Evolutionary conservation across 2,888 invertebrate species (phyloP).

Genomic region (Chalcis sispes): DNA sequence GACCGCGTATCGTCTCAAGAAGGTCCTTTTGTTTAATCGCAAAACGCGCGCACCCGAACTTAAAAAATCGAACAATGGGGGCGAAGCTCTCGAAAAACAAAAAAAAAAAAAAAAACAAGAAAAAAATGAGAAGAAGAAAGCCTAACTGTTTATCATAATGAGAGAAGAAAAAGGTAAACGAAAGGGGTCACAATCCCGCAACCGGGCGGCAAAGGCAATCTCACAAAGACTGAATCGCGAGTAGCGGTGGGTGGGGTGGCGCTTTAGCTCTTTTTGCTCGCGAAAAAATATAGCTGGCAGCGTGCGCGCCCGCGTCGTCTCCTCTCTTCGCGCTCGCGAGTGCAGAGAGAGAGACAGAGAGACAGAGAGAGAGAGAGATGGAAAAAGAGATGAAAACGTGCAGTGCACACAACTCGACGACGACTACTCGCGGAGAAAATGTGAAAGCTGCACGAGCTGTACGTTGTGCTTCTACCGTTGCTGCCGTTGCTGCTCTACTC

Average conservation of each 20-base stretch:
- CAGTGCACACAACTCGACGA: neutral
- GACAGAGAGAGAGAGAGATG: neutral
- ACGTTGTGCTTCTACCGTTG: slow-evolving; percentile 20
- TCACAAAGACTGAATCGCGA: slow-evolving; percentile 23
- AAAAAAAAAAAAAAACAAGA: neutral
- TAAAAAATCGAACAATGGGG: slow-evolving; percentile 26
- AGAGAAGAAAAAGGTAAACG: slow-evolving; percentile 21
- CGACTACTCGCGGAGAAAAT: slow-evolving; percentile 69
- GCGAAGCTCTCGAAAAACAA: neutral
- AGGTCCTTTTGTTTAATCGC: neutral
- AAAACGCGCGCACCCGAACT: neutral
- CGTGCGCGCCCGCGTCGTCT: slow-evolving; percentile 3
- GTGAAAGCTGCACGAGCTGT: slow-evolving; percentile 67
- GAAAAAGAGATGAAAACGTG: neutral
- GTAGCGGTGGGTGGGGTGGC: neutral
- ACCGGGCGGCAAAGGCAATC: neutral
- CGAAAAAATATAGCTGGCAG: slow-evolving; percentile 41
- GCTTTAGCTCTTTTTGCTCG: slow-evolving; percentile 6
- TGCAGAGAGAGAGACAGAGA: neutral
- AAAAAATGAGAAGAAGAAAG: slow-evolving; percentile 32
- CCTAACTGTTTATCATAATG: slow-evolving; percentile 44
- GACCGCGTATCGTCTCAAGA: slow-evolving; percentile 12
- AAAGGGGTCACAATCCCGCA: slow-evolving; percentile 27
- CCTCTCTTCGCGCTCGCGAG: neutral
- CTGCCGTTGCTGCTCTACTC: slow-evolving; percentile 9